Base-by-base conservation (phyloP, 2,797 vertebrate genomes). In the Pseudomugil tenellus region DNA sequence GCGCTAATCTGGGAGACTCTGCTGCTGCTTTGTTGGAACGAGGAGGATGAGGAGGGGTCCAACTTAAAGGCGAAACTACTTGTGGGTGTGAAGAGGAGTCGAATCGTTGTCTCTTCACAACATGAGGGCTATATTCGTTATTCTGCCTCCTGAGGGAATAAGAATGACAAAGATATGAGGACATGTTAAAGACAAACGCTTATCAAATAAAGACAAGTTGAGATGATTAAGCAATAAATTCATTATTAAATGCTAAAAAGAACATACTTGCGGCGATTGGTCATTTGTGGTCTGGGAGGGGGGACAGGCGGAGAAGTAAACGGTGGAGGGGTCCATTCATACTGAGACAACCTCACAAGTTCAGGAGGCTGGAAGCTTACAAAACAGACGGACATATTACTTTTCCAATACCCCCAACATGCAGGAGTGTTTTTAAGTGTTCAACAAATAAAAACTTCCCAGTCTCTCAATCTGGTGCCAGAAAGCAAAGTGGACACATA, bases 81-180 rank as follows among this genome's bases (percentile, higher is more conserved):
- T 77, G 63, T 41, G 91, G 82, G 68, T 74, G 85, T 57, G 64
- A 54, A 2, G 67, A 79, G 34, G 93, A 91, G 68, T 93, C 84
- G 61, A 94, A 87, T 26, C 96, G 91, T 58, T 94, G 95, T 4
- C 96, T 92, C 87, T 99, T 99, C 63, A 85, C 65, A 49, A 86
- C 81, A 68, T 84, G 69, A 32, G 89, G 69, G 55, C 35, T 87
- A 70, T 87, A 82, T 31, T 95, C 92, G 19, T 89, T 88, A 57
- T 76, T 89, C 69, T 80, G 92, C 79, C 97, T 95, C 94, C 97
- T 98, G 79, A 61, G 88, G 90, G 70, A 83, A 14, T 60, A 1
- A 73, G 1, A 1, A 74, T 14, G 6, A 62, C 13, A 48, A 37
- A 61, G 3, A 21, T 1, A 2, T 48, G 9, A 46, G 51, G 32